A percentile compares a stretch with the other conserved stretches of the same genome.
phyloP scores from a whole-genome alignment of 2,888 invertebrate genomes.

The Baccha elongata region DNA sequence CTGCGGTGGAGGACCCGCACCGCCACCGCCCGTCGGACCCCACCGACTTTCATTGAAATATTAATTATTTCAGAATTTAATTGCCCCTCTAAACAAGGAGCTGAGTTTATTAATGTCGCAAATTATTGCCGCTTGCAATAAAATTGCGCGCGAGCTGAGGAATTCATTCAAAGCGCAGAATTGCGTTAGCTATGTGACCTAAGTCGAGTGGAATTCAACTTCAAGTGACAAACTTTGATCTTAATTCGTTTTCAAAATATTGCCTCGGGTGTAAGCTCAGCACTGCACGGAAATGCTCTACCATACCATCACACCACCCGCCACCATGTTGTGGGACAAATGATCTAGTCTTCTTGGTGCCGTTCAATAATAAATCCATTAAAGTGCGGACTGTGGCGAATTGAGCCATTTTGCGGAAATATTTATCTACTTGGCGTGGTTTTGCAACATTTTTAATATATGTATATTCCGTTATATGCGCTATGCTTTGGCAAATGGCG shows the following conservation, averaged over 20 bases:
- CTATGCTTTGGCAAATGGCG: conserved; percentile 46
- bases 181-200: conserved; percentile 48
- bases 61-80: conserved; percentile 68
- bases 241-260: conserved; percentile 15
- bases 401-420: conserved; percentile 67
- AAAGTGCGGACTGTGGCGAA: conserved; percentile 53
- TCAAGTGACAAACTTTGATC: conserved; percentile 28
- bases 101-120: conserved; percentile 69
- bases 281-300: conserved; percentile 2
- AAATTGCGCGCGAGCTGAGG: conserved; percentile 38
- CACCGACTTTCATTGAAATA: conserved; percentile 44
- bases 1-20: conserved; percentile 18
- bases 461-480: background rate
- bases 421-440: conserved; percentile 43
- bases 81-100: conserved; percentile 68
- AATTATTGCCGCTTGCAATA: conserved; percentile 59
- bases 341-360: conserved; percentile 50
- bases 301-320: background rate
- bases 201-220: conserved; percentile 59
- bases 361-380: conserved; percentile 67
- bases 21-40: background rate
- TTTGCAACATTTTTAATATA: conserved; percentile 50
- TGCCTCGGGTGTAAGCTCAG: conserved; percentile 44
- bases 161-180: conserved; percentile 28
- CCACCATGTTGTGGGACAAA: conserved; percentile 42